Percentiles rank a stretch among this genome's conserved stretches.
These are phyloP conservation scores for Pipistrellus kuhlii DNA, from an alignment of 2,797 vertebrate species.

Conservation along the genomic window DNA sequence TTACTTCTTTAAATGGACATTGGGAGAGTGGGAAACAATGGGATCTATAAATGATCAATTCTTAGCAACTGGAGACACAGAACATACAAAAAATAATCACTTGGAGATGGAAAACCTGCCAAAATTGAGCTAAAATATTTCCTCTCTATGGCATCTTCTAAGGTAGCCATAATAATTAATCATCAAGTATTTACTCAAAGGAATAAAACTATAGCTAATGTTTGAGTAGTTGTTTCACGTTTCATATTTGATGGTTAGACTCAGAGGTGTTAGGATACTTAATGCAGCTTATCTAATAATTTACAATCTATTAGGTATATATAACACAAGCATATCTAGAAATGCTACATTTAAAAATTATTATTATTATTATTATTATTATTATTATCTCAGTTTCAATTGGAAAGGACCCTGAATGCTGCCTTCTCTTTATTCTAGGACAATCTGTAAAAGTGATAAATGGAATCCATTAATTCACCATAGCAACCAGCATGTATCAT, in stretches of 20 bases:
- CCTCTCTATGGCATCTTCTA: conserved; percentile 10
- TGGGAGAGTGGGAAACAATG: neutral
- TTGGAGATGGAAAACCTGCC: neutral
- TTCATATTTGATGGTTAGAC: neutral
- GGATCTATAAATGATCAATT: neutral
- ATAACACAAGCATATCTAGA: neutral
- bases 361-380: neutral
- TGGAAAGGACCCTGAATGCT: neutral
- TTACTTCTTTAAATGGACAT: neutral
- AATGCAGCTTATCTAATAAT: neutral
- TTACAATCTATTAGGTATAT: neutral
- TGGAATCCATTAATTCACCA: conserved; percentile 6
- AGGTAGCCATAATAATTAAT: neutral
- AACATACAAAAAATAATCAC: neutral
- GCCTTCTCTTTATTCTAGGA: neutral
- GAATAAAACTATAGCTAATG: neutral
- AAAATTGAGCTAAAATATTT: conserved; percentile 20
- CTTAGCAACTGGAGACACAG: neutral
- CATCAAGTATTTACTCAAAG: conserved; percentile 49
- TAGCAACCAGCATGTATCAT: neutral
- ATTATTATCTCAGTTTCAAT: conserved; percentile 3
- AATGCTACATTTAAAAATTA: neutral
- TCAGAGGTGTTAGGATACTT: neutral
- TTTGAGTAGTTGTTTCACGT: conserved; percentile 41
- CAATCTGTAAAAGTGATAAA: conserved; percentile 38